Evolutionary conservation across 2,113 vertebrate species (phyloP).

Genomic region (Eclectus roratus): DNA sequence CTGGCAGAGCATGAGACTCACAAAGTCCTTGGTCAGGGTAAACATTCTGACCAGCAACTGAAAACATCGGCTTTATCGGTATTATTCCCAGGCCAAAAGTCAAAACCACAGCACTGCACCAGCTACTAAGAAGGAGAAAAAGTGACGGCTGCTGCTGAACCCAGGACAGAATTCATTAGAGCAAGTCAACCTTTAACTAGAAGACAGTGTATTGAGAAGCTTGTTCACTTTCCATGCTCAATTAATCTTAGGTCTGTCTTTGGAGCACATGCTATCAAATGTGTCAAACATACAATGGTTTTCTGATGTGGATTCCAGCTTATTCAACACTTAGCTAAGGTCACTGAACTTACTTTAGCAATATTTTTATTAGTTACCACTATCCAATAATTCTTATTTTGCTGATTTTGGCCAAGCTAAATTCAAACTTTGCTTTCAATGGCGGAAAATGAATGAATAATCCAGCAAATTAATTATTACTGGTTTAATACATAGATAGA

Average conservation of each 20-base stretch:
- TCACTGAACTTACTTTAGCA: conserved; percentile 21
- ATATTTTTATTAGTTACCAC: neutral
- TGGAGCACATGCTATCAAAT: conserved; percentile 17
- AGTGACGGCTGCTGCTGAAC: too few relatives aligned
- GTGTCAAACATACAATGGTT: conserved; percentile 10
- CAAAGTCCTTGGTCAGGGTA: too few relatives aligned
- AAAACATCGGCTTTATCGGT: too few relatives aligned
- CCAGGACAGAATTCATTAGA: neutral
- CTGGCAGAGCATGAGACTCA: too few relatives aligned
- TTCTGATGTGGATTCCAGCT: conserved; percentile 30
- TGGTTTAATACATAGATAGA: neutral
- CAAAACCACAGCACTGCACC: too few relatives aligned
- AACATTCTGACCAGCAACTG: too few relatives aligned
- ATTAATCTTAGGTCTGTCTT: conserved; percentile 18
- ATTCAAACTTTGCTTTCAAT: conserved; percentile 10
- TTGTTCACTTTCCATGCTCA: conserved; percentile 15
- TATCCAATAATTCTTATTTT: conserved; percentile 3
- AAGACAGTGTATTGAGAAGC: neutral
- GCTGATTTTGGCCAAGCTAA: neutral
- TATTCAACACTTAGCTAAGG: conserved; percentile 20
- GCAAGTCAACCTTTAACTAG: conserved; percentile 17
- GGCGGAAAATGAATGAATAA: neutral
- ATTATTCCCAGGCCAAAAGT: too few relatives aligned
- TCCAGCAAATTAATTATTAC: neutral
- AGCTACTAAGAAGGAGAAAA: too few relatives aligned